Evolutionary conservation across 2,797 vertebrate genomes (phyloP).

Genomic region (Muraenolepis orangiensis): DNA sequence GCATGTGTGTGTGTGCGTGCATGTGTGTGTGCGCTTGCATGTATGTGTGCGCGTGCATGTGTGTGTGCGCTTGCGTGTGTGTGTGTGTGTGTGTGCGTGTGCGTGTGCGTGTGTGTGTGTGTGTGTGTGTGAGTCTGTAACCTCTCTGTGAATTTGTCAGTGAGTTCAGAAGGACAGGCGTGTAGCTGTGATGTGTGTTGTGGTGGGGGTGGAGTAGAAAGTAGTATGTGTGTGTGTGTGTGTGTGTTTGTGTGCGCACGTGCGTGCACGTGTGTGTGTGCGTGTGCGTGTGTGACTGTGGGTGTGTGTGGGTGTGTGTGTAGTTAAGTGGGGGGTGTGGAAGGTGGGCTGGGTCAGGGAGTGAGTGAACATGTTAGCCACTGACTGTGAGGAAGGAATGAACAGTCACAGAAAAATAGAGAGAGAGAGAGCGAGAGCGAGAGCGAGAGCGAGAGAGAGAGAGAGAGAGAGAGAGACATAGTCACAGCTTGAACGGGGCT

Average conservation of each 20-base stretch:
- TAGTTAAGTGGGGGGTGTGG: conserved; percentile 8
- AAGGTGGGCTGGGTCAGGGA: conserved; percentile 1
- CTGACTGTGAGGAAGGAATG: background rate
- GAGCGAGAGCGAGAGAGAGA: conserved; percentile 21
- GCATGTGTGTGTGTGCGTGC: background rate
- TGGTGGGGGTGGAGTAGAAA: conserved; percentile 53
- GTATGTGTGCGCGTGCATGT: too few relatives aligned
- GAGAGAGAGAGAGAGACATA: conserved; percentile 19
- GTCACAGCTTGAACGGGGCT: background rate
- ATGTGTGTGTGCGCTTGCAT: background rate
- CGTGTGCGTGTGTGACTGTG: background rate
- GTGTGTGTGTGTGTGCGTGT: too few relatives aligned
- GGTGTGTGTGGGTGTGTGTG: background rate
- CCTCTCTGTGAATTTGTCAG: conserved; percentile 64
- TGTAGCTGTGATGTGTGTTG: conserved; percentile 63
- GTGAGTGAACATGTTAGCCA: background rate
- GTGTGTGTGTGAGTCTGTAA: conserved; percentile 31
- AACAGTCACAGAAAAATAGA: background rate
- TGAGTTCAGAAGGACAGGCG: conserved; percentile 57
- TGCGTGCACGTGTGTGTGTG: background rate
- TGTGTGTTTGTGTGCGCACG: background rate
- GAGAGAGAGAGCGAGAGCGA: too few relatives aligned
- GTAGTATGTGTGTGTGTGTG: background rate
- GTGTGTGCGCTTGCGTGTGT: too few relatives aligned
- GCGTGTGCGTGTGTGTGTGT: conserved; percentile 15